A percentile compares a stretch with the other conserved stretches of the same genome.
Conservation (phyloP, 2,888 invertebrate species). For the Plebejus melissa region DNA sequence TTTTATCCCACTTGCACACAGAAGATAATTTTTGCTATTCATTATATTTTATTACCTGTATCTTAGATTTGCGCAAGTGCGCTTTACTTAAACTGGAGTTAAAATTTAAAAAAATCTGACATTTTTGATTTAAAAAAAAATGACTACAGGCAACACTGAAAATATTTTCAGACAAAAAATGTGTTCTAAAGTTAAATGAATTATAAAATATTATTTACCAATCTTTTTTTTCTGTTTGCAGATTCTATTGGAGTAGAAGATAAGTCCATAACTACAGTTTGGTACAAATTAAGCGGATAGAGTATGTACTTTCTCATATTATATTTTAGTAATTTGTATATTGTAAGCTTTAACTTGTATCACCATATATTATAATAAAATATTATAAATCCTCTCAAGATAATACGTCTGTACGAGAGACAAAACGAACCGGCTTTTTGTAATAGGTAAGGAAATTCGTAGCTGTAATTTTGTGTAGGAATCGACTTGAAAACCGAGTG, state of each 20-base stretch:
- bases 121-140: neutral
- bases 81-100: too few species aligned
- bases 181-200: neutral
- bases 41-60: too few species aligned
- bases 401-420: neutral
- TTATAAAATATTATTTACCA: neutral
- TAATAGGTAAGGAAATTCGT: neutral
- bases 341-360: slow-evolving; percentile 16
- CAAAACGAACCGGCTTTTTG: neutral
- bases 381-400: neutral
- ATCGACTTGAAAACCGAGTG: neutral
- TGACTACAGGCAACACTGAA: neutral
- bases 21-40: too few species aligned
- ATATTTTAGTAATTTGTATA: slow-evolving; percentile 19
- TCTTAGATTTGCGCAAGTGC: too few species aligned
- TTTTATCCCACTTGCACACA: too few species aligned
- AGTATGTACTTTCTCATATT: slow-evolving; percentile 23
- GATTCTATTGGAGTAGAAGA: neutral
- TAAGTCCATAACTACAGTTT: slow-evolving; percentile 23
- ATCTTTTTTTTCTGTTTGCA: neutral
- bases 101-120: too few species aligned
- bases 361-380: neutral
- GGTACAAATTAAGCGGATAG: slow-evolving; percentile 23
- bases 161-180: neutral
- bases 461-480: neutral